These are phyloP conservation scores for Mactromeris polynyma DNA, from an alignment of 2,888 invertebrate genomes.

Conservation along the genomic window DNA sequence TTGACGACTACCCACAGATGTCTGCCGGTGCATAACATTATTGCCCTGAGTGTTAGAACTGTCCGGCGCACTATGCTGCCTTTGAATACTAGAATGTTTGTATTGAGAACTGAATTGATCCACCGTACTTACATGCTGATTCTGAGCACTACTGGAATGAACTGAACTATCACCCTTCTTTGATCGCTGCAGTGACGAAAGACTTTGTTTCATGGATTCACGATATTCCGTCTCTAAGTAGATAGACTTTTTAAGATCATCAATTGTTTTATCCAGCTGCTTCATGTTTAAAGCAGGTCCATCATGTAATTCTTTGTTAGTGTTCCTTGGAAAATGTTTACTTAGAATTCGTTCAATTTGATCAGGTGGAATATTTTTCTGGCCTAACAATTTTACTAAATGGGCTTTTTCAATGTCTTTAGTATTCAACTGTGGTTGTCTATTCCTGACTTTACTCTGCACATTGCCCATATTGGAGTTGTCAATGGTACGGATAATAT, in stretches of 20 bases:
- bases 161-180: constrained; percentile 1
- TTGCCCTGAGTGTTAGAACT: constrained; percentile 5
- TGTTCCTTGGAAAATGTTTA: constrained; percentile 56
- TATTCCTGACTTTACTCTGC: constrained; percentile 8
- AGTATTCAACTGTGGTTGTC: constrained; percentile 19
- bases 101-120: constrained; percentile 26
- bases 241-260: constrained; percentile 67
- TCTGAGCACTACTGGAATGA: neutral
- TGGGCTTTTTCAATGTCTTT: constrained; percentile 54
- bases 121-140: constrained; percentile 36
- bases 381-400: constrained; percentile 51
- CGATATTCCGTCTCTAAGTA: constrained; percentile 59
- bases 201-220: constrained; percentile 46
- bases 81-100: constrained; percentile 25
- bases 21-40: constrained; percentile 26
- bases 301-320: constrained; percentile 42
- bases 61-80: constrained; percentile 46
- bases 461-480: constrained; percentile 18
- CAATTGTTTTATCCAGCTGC: constrained; percentile 63
- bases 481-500: neutral
- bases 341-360: constrained; percentile 57
- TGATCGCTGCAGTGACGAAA: constrained; percentile 35
- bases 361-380: constrained; percentile 50
- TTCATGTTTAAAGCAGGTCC: constrained; percentile 59
- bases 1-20: constrained; percentile 31